phyloP scores from a whole-genome alignment of 2,888 invertebrate genomes.

The Drosophila parthenogenetica region DNA sequence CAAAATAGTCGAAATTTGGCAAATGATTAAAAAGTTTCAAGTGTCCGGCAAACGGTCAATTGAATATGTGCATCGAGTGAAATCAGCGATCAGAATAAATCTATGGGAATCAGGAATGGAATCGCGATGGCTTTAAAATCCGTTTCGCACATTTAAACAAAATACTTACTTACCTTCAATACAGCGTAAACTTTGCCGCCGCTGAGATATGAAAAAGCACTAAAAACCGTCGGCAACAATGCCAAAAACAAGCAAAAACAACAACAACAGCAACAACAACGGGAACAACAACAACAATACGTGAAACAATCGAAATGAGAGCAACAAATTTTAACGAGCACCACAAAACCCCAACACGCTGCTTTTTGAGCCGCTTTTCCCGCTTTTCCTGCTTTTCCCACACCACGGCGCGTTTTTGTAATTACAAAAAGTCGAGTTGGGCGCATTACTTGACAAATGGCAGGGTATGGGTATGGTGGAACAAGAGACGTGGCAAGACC shows the following conservation, averaged over 20 bases:
- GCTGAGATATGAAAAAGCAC: slow-evolving; percentile 53
- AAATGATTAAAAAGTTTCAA: slow-evolving; percentile 69
- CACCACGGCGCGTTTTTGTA: slow-evolving; percentile 56
- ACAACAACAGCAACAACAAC: slow-evolving; percentile 34
- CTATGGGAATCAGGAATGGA: slow-evolving; percentile 33
- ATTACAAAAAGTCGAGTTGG: slow-evolving; percentile 78
- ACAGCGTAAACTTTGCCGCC: slow-evolving; percentile 47
- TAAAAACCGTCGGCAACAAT: slow-evolving; percentile 45
- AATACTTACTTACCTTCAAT: slow-evolving; percentile 70
- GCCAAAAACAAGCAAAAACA: slow-evolving; percentile 53
- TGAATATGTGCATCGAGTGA: slow-evolving; percentile 46
- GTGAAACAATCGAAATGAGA: slow-evolving; percentile 74
- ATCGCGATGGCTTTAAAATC: slow-evolving; percentile 46
- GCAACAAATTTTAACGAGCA: slow-evolving; percentile 79
- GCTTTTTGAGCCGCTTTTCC: slow-evolving; percentile 60
- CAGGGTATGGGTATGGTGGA: slow-evolving; percentile 16
- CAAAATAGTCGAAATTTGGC: slow-evolving; percentile 18
- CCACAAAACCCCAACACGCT: slow-evolving; percentile 73
- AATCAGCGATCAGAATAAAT: slow-evolving; percentile 57
- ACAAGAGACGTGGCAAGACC: no score
- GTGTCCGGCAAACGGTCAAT: slow-evolving; percentile 46
- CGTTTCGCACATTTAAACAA: slow-evolving; percentile 64
- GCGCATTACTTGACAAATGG: slow-evolving; percentile 75
- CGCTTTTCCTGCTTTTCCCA: slow-evolving; percentile 27
- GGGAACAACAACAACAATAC: slow-evolving; percentile 29